phyloP scores from a whole-genome alignment of 2,888 invertebrate species.

The Meliscaeva auricollis region DNA sequence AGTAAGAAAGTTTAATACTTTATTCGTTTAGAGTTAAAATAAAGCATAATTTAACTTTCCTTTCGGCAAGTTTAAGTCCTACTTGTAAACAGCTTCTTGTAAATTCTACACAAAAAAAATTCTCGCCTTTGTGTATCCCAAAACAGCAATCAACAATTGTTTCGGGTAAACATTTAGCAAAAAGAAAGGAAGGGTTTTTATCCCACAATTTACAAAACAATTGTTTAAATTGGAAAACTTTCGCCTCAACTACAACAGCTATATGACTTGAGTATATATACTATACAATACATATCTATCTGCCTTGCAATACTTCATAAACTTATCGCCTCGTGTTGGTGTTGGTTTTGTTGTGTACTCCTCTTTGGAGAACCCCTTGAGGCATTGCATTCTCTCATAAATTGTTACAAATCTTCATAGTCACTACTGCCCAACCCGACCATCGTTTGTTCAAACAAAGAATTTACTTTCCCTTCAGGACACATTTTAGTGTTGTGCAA shows the following conservation, averaged over 20 bases:
- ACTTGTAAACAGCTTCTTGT: slow-evolving; percentile 2
- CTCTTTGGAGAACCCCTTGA: slow-evolving; percentile 40
- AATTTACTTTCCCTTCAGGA: slow-evolving; percentile 50
- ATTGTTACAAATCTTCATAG: slow-evolving; percentile 44
- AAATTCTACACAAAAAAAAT: background rate
- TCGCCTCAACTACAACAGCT: slow-evolving; percentile 27
- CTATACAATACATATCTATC: background rate
- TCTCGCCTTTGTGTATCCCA: slow-evolving; percentile 18
- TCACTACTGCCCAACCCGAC: background rate
- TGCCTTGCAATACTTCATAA: slow-evolving; percentile 42
- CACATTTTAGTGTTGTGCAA: slow-evolving; percentile 32
- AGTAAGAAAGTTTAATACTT: slow-evolving; percentile 13
- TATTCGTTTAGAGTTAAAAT: slow-evolving; percentile 2
- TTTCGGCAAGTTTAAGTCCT: background rate
- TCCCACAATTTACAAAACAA: slow-evolving; percentile 26
- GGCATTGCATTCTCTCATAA: slow-evolving; percentile 37
- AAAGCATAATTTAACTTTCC: background rate
- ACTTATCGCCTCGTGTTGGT: slow-evolving; percentile 35
- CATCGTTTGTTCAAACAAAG: slow-evolving; percentile 16
- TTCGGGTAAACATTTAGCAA: slow-evolving; percentile 35
- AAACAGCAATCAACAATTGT: slow-evolving; percentile 51
- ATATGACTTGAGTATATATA: background rate
- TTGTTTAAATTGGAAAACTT: slow-evolving; percentile 68
- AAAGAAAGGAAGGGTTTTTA: background rate
- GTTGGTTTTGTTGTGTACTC: slow-evolving; percentile 28